phyloP scores from a whole-genome alignment of 2,113 vertebrate genomes.

The Pachypanchax playfairii region DNA sequence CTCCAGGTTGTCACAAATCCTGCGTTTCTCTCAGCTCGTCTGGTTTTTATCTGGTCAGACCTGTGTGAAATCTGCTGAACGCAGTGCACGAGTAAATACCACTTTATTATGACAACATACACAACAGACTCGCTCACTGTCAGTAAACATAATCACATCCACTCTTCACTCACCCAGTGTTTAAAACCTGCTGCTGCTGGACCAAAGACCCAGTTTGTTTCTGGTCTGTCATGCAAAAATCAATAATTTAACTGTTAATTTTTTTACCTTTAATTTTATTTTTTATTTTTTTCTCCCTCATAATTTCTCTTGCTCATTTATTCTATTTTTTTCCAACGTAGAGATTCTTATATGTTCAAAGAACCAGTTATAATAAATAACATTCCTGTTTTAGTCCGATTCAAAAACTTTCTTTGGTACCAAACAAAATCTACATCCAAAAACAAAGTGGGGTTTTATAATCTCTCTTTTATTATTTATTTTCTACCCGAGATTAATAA shows the following conservation, averaged over 20 bases:
- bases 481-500: conserved; percentile 64
- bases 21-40: conserved; percentile 19
- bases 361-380: too few relatives aligned
- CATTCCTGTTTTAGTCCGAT: not conserved
- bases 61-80: conserved; percentile 70
- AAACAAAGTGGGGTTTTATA: conserved; percentile 31
- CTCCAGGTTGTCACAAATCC: conserved; percentile 4
- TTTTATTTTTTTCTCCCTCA: too few relatives aligned
- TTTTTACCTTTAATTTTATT: too few relatives aligned
- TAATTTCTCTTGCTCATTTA: too few relatives aligned
- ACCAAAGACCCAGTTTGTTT: too few relatives aligned
- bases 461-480: conserved; percentile 65
- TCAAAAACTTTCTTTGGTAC: not conserved
- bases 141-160: conserved; percentile 48
- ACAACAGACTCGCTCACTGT: conserved; percentile 28
- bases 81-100: conserved; percentile 36
- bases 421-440: conserved; percentile 35
- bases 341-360: too few relatives aligned
- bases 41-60: conserved; percentile 50
- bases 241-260: too few relatives aligned
- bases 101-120: conserved; percentile 68
- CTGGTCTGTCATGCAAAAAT: too few relatives aligned
- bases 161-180: conserved; percentile 19
- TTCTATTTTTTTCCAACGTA: too few relatives aligned
- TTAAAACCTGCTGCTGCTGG: too few relatives aligned